These are phyloP conservation scores for Calliphora vicina DNA, from an alignment of 1,140 invertebrate species.

Conservation along the genomic window DNA sequence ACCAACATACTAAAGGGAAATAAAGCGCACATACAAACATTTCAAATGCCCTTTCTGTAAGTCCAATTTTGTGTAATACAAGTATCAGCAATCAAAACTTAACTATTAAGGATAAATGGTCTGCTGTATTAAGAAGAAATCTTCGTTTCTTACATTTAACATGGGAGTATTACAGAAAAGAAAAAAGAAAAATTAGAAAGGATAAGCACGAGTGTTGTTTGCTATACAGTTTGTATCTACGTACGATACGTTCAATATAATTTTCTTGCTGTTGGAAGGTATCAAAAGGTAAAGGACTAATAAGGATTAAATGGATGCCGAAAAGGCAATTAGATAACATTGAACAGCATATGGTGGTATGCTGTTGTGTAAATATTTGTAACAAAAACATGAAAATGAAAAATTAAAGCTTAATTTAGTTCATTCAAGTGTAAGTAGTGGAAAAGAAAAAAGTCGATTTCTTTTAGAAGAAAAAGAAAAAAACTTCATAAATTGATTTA, in stretches of 20 bases:
- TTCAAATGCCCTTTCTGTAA: background rate
- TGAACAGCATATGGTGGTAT: conserved; percentile 32
- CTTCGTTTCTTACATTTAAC: background rate
- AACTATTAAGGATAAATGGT: conserved; percentile 28
- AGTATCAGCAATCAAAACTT: conserved; percentile 12
- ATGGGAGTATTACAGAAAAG: background rate
- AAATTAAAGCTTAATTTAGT: conserved; percentile 38
- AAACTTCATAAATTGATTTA: conserved; percentile 53
- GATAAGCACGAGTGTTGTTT: conserved; percentile 31
- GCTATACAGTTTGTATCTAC: background rate
- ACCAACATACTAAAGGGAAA: background rate
- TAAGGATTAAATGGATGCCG: conserved; percentile 63
- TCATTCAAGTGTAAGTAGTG: background rate
- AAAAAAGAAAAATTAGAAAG: background rate
- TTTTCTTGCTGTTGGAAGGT: background rate
- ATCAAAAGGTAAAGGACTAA: conserved; percentile 48
- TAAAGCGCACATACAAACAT: background rate
- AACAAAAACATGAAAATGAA: conserved; percentile 21
- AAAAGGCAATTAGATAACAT: conserved; percentile 61
- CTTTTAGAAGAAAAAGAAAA: conserved; percentile 7
- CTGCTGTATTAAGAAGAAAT: background rate
- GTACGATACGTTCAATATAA: conserved; percentile 2
- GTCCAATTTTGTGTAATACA: background rate
- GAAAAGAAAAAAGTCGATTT: background rate
- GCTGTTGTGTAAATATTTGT: conserved; percentile 21